Conservation (phyloP, 2,888 invertebrate species). For the Caenorhabditis sp. region DNA sequence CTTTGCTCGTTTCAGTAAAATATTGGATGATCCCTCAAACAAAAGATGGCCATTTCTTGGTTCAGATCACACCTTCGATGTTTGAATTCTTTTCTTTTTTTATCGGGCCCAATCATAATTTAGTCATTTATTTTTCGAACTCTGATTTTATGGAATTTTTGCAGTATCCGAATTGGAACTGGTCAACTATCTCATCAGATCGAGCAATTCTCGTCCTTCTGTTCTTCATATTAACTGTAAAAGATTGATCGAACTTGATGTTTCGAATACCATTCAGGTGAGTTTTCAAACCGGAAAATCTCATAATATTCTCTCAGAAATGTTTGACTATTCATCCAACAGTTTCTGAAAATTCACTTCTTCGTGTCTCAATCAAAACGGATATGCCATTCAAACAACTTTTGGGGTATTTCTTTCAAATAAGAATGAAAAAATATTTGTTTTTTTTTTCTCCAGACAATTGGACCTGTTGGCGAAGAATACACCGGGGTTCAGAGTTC, state of each 20-base stretch:
- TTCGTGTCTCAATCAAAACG: slow-evolving; percentile 3
- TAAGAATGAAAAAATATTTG: neutral
- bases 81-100: neutral
- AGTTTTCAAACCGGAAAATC: neutral
- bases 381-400: slow-evolving; percentile 3
- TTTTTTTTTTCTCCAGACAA: neutral
- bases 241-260: neutral
- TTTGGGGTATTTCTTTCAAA: neutral
- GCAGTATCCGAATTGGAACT: neutral
- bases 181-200: neutral
- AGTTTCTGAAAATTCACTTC: neutral
- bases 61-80: too few relatives aligned
- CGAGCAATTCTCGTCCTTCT: neutral
- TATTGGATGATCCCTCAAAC: too few relatives aligned
- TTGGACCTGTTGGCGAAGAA: neutral
- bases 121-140: neutral
- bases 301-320: neutral
- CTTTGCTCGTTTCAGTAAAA: too few relatives aligned
- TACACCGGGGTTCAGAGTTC: neutral
- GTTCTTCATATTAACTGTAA: neutral
- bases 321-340: neutral
- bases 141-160: neutral
- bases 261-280: slow-evolving; percentile 1
- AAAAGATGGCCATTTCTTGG: too few relatives aligned
- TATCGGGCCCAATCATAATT: too few relatives aligned